Evolutionary conservation across 2,113 vertebrate genomes (phyloP).

Genomic region (Salvelinus sp.): DNA sequence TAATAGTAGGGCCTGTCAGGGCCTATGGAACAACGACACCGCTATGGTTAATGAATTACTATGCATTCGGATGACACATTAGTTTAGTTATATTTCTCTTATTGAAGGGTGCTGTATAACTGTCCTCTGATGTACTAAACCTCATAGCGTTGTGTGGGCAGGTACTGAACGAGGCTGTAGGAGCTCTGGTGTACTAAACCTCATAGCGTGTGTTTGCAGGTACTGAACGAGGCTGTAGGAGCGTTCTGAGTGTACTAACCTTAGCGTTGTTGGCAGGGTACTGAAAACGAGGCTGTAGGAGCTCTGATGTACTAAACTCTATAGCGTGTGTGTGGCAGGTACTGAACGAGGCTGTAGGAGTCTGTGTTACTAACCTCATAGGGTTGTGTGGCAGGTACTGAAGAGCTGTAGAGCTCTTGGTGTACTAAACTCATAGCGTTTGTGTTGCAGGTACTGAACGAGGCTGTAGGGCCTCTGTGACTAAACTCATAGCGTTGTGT

Average conservation of each 20-base stretch:
- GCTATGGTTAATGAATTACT: background rate
- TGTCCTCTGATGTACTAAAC: background rate
- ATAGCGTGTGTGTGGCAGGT: no score
- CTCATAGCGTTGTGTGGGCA: no score
- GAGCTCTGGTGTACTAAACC: background rate
- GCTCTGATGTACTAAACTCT: background rate
- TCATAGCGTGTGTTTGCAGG: conserved; percentile 66
- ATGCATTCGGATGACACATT: background rate
- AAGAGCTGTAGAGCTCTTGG: background rate
- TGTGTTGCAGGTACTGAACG: conserved; percentile 88
- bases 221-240: conserved; percentile 97
- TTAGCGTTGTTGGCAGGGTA: no score
- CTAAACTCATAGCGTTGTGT: no score
- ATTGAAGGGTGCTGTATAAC: no score
- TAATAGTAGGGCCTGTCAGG: no score
- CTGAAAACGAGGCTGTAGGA: no score
- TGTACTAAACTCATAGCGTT: background rate
- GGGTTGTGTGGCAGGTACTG: no score
- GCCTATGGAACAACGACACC: background rate
- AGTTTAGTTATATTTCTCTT: background rate
- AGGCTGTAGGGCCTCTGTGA: conserved; percentile 90
- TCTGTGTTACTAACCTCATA: no score
- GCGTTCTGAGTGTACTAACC: conserved; percentile 90
- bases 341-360: conserved; percentile 97
- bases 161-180: no score